Conservation (phyloP, 2,797 vertebrate species). For the Chloroceryle inda region DNA sequence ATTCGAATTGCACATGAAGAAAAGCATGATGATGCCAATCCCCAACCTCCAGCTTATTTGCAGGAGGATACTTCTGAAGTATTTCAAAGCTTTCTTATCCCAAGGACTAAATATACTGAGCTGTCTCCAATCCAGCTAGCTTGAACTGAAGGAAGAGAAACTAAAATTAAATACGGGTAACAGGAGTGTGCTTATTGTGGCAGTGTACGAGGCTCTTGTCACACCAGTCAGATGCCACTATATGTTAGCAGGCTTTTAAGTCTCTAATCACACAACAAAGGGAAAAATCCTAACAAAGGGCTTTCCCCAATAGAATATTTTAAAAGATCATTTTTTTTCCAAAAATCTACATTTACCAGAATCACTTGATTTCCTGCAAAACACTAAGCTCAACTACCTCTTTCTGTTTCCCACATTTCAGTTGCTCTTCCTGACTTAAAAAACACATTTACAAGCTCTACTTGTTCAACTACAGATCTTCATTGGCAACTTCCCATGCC, state of each 20-base stretch:
- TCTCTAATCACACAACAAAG: not conserved
- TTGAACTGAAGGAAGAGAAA: not conserved
- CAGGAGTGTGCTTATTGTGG: not conserved
- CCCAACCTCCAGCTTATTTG: not conserved
- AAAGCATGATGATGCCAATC: not conserved
- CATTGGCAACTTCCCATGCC: not conserved
- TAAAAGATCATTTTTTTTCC: not conserved
- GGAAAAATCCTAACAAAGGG: not conserved
- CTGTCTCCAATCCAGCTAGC: not conserved
- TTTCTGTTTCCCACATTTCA: slow-evolving; percentile 20
- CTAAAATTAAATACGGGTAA: not conserved
- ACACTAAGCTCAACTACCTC: not conserved
- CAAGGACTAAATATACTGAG: not conserved
- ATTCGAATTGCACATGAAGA: not conserved
- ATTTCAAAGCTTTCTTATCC: slow-evolving; percentile 9
- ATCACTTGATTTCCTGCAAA: not conserved
- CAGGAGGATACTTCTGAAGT: not conserved
- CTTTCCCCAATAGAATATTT: not conserved
- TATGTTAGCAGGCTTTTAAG: not conserved
- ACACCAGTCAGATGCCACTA: not conserved
- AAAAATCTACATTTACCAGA: not conserved
- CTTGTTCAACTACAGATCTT: not conserved
- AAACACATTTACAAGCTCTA: not conserved
- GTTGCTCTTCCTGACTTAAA: slow-evolving; percentile 49
- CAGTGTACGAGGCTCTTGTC: fast-evolving